Conservation (phyloP, 2,888 invertebrate genomes). For the Nomada lathburiana region DNA sequence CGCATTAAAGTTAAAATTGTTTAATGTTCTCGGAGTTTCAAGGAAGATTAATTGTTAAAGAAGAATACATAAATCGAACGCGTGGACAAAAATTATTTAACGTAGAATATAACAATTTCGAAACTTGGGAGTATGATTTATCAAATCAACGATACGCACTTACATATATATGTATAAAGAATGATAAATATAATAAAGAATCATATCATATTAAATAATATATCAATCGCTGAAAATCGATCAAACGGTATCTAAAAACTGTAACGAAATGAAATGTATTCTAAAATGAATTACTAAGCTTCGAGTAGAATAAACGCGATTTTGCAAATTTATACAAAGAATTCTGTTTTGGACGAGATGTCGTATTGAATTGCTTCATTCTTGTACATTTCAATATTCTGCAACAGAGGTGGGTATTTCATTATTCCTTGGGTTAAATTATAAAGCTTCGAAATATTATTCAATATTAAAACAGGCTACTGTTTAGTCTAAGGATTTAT, state of each 20-base stretch:
- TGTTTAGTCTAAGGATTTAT: not conserved
- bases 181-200: not conserved
- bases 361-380: constrained; percentile 84
- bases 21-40: not conserved
- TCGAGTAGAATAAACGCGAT: not conserved
- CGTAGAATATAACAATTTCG: not conserved
- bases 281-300: not conserved
- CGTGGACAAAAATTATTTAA: not conserved
- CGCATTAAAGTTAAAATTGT: not conserved
- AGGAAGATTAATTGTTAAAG: not conserved
- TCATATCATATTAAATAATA: not conserved
- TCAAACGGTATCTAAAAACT: not conserved
- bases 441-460: not conserved
- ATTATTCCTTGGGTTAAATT: not conserved
- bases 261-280: not conserved
- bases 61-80: not conserved
- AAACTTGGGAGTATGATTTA: not conserved
- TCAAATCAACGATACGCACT: constrained; percentile 9
- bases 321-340: constrained; percentile 81
- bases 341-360: constrained; percentile 84
- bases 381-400: constrained; percentile 84
- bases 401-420: constrained; percentile 60
- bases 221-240: not conserved
- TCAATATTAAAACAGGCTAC: not conserved
- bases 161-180: constrained; percentile 3